A percentile compares a stretch with the other conserved stretches of the same genome.
phyloP scores from a whole-genome alignment of 2,888 invertebrate species.

The Epirrita christyi region DNA sequence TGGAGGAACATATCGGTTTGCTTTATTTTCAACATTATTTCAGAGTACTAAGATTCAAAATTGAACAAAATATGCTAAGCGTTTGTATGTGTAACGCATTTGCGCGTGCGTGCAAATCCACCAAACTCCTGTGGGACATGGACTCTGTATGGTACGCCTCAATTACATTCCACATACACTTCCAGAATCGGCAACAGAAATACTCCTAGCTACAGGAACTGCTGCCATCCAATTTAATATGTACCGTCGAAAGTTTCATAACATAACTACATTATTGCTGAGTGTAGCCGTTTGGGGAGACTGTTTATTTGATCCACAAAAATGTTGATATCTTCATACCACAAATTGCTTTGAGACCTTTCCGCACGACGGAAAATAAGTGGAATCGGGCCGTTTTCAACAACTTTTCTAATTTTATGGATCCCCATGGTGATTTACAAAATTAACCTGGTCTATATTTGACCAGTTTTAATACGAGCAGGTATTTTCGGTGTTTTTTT shows the following conservation, averaged over 20 bases:
- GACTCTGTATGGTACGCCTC: conserved; percentile 63
- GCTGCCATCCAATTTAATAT: conserved; percentile 59
- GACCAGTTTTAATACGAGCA: neutral
- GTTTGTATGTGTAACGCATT: conserved; percentile 40
- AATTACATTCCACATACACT: conserved; percentile 72
- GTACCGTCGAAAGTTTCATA: conserved; percentile 44
- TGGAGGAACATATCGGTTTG: neutral
- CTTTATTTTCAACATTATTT: conserved; percentile 23
- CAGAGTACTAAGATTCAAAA: conserved; percentile 18
- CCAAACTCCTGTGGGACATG: conserved; percentile 58
- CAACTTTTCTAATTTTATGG: conserved; percentile 33
- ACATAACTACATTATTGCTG: conserved; percentile 35
- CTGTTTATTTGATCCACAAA: conserved; percentile 30
- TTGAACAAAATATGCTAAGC: conserved; percentile 21
- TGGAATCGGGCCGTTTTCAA: conserved; percentile 28
- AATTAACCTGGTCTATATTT: conserved; percentile 11
- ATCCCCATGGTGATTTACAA: conserved; percentile 26
- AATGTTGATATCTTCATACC: conserved; percentile 26
- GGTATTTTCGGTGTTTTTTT: neutral
- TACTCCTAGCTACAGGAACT: conserved; percentile 50
- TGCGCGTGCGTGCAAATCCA: conserved; percentile 51
- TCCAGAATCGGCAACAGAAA: conserved; percentile 63
- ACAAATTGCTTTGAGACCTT: conserved; percentile 28
- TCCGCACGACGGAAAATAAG: conserved; percentile 27
- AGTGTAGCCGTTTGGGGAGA: conserved; percentile 25